A percentile compares a stretch with the other conserved stretches of the same genome.
phyloP scores from a whole-genome alignment of 2,888 invertebrate genomes.

The Dendrolimus houi region DNA sequence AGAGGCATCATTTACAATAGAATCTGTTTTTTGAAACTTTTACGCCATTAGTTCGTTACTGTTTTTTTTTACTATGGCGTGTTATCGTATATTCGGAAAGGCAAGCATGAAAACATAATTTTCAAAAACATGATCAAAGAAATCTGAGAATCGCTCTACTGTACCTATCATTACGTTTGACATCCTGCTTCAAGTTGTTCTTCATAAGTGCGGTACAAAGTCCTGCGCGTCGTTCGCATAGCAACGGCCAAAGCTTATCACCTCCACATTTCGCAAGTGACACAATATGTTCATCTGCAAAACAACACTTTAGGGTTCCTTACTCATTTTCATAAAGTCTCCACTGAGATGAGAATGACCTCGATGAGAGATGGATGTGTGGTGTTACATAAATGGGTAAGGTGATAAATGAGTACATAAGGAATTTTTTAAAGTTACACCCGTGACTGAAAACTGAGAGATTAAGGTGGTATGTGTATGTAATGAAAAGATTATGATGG shows the following conservation, averaged over 20 bases:
- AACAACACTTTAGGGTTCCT: constrained; percentile 1
- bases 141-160: not conserved
- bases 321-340: too few species aligned
- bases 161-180: constrained; percentile 14
- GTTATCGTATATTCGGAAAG: not conserved
- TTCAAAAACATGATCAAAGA: not conserved
- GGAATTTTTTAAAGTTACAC: too few species aligned
- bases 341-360: too few species aligned
- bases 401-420: too few species aligned
- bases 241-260: constrained; percentile 34
- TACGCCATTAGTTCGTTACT: not conserved
- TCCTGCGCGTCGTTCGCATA: constrained; percentile 35
- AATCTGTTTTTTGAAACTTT: not conserved
- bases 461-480: too few species aligned
- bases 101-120: not conserved
- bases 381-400: too few species aligned
- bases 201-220: constrained; percentile 25
- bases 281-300: constrained; percentile 38
- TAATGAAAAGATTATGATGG: too few species aligned
- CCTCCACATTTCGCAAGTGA: constrained; percentile 34
- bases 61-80: not conserved
- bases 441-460: too few species aligned
- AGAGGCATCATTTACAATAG: too few species aligned
- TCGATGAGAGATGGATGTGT: too few species aligned
- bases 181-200: constrained; percentile 7